phyloP scores from a whole-genome alignment of 2,888 invertebrate genomes.

The Sarcophaga subvicina region DNA sequence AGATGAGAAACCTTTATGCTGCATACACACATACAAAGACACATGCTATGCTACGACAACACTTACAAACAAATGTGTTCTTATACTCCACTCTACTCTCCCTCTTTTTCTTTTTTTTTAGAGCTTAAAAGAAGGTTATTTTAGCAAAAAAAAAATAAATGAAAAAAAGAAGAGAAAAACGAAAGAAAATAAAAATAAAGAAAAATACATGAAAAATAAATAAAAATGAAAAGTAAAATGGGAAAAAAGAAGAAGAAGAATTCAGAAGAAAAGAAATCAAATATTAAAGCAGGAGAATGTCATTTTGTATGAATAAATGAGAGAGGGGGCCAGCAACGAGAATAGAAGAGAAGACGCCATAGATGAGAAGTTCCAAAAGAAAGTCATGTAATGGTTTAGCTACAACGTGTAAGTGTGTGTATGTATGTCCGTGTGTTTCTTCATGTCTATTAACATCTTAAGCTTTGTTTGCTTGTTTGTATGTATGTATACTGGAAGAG shows the following conservation, averaged over 20 bases:
- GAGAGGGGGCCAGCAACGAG: slow-evolving; percentile 22
- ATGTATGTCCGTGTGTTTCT: neutral
- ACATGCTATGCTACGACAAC: neutral
- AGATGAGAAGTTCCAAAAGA: neutral
- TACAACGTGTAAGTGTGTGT: neutral
- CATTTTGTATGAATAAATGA: slow-evolving; percentile 46
- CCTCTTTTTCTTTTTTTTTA: too few species aligned
- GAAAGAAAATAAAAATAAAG: slow-evolving; percentile 5
- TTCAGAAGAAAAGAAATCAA: slow-evolving; percentile 47
- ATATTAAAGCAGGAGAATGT: slow-evolving; percentile 47
- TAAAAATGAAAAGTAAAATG: neutral
- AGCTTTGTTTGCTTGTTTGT: neutral
- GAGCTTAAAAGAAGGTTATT: slow-evolving; percentile 54
- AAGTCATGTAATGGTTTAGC: too few species aligned
- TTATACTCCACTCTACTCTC: too few species aligned
- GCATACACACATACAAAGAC: slow-evolving; percentile 5
- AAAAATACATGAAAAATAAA: slow-evolving; percentile 9
- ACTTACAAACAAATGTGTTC: neutral
- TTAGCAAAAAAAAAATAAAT: neutral
- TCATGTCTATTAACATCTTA: neutral
- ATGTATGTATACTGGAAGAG: neutral
- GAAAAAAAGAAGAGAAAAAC: neutral
- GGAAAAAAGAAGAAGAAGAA: neutral
- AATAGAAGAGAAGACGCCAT: neutral
- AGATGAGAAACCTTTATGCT: slow-evolving; percentile 7